Base-by-base conservation (phyloP, 2,888 invertebrate genomes). In the Cheilosia vulpina region DNA sequence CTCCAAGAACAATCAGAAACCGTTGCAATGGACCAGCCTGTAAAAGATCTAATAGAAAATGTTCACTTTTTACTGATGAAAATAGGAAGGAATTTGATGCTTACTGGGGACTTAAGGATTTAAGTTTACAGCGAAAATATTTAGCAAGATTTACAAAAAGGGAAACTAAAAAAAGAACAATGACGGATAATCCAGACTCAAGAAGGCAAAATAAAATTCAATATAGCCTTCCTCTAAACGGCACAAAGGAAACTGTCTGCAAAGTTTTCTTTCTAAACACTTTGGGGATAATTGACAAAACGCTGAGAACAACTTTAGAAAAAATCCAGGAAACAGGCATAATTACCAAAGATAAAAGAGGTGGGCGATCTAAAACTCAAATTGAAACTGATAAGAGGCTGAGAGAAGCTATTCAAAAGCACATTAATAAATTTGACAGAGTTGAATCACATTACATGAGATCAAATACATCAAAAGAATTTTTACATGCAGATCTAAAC, bases 151-250 rank as follows among this genome's bases (percentile, higher is more conserved):
- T 24, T 24, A 24, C 24, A 24, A 24, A 47, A 52, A 52, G 50
- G 19, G 50, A 52, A 52, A 52, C 50, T 52, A 19, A 52, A 13
- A 52, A 21, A 24, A 24, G 24, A 24, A 24, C 24, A 24, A 24
- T 24, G 24, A 24, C 24, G 24, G 24, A 24, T 24, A 24, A 24
- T 24, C 24, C 24, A 4, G 0, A 24, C 24, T 24, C 24, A 52
- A 52, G 52, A 52, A 52, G 52, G 13, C 52, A 52, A 52, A 24
- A 52, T 52, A 24, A 24, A 19, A 52, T 52, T 52, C n/a, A 52
- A 11, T 52, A 52, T 21, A 52, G 21, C 21, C 52, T 52, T 52
- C 24, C 52, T 24, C 11, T 52, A 52, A 52, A 52, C 24, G 7
- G 52, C 9, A 13, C 21, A 24, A 52, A 52, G 52, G 52, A 52